phyloP scores from a whole-genome alignment of 1,140 invertebrate species.

The Drosophila takahashii region DNA sequence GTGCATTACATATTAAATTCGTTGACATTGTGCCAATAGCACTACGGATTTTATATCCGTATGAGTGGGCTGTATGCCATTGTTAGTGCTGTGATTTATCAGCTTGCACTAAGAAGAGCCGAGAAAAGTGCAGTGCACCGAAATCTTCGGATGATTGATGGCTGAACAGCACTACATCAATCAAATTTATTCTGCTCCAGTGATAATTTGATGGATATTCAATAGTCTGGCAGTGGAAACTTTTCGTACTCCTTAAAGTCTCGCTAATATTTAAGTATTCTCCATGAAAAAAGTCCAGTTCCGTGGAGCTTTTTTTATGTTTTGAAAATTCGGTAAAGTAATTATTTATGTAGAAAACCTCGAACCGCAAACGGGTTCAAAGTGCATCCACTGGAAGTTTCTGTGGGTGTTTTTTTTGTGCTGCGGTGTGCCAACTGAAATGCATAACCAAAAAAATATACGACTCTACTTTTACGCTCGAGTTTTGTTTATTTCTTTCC shows the following conservation, averaged over 20 bases:
- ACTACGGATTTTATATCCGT: background rate
- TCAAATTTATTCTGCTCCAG: constrained; percentile 38
- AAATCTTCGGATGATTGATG: constrained; percentile 48
- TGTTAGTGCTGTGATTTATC: background rate
- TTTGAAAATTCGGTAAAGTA: constrained; percentile 4
- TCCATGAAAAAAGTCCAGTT: constrained; percentile 2
- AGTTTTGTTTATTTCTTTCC: constrained; percentile 31
- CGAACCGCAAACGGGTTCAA: constrained; percentile 48
- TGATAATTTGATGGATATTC: constrained; percentile 70
- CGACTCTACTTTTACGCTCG: constrained; percentile 10
- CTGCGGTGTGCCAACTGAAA: constrained; percentile 26
- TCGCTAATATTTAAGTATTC: constrained; percentile 12
- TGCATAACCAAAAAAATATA: constrained; percentile 29
- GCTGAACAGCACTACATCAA: constrained; percentile 43
- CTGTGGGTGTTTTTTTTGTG: constrained; percentile 11
- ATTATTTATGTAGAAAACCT: constrained; percentile 45
- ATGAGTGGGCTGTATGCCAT: background rate
- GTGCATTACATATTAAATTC: background rate
- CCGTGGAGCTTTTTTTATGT: background rate
- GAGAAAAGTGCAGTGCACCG: background rate
- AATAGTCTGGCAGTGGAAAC: background rate
- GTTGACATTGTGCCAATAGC: background rate
- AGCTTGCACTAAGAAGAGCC: background rate
- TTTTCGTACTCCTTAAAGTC: constrained; percentile 3
- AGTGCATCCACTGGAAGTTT: constrained; percentile 60